Base-by-base conservation (phyloP, 53 echinoderm and acorn worm species). In the Stichopus horrens region DNA sequence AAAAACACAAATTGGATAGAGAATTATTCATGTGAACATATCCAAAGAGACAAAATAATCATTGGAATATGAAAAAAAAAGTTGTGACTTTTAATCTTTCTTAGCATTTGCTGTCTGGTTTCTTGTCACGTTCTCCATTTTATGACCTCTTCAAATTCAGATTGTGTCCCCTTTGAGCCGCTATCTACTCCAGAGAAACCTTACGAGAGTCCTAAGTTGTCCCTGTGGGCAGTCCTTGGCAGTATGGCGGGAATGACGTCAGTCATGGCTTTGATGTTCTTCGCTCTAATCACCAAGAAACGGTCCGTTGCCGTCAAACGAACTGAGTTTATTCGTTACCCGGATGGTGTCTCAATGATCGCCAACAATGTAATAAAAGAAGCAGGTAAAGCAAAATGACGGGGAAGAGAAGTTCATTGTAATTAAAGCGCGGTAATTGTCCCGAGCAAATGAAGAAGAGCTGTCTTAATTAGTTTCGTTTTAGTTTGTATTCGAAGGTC, bases 241-340 rank as follows among this genome's bases (percentile, higher is more conserved):
- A 55, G 54, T 7, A 74, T 74, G 75, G 58, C 74, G 5, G 74
- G 74, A 14, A 87, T 87, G 87, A 58, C 21, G 56, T 55, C 54
- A 22, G 11, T 83, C 5, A 55, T 87, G 74, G 21, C 57, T 6
- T 9, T 23, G 8, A 87, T 75, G 74, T 58, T 74, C 55, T 53
- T 87, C 7, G 9, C 73, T 9, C 18, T 87, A 10, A 57, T 87
- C n/a, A 74, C 56, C 54, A 74, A 87, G 74, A 87, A 87, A 37
- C 21, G 55, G 8, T 54, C 87, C 13, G 55, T 74, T 9, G 56
- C 23, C 74, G 87, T 55, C 4, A 55, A 87, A 57, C 55, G 23
- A 55, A 74, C 87, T 13, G 58, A 74, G 22, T 87, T 87, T 55
- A 57, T 87, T 55, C 71, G 87, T 53, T 87, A 87, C 51, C 87